Evolutionary conservation across 2,888 invertebrate genomes (phyloP).

Genomic region (Dione vanillae): DNA sequence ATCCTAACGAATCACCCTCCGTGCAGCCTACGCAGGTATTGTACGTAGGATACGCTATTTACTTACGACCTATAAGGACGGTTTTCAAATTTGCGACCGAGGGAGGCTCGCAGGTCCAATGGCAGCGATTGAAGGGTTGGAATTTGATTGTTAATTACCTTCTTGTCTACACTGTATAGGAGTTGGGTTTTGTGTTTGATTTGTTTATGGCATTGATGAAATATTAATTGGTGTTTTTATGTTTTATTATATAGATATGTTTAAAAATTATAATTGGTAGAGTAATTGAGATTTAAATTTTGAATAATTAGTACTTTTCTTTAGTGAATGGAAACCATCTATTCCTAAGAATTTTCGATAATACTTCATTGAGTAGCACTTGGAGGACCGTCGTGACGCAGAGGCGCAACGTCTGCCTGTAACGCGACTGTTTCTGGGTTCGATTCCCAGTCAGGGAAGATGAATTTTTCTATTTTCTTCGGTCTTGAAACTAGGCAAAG

Average conservation of each 20-base stretch:
- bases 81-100: conserved; percentile 70
- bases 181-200: conserved; percentile 48
- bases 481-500: too few relatives aligned
- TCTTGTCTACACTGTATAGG: conserved; percentile 63
- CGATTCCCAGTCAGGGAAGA: too few relatives aligned
- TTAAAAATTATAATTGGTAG: too few relatives aligned
- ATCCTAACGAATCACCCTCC: conserved; percentile 73
- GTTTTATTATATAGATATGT: neutral
- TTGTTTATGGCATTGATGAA: conserved; percentile 37
- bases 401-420: too few relatives aligned
- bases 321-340: too few relatives aligned
- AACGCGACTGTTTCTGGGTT: too few relatives aligned
- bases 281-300: too few relatives aligned
- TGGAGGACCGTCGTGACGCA: too few relatives aligned
- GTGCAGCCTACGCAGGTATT: conserved; percentile 54
- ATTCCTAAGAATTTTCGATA: too few relatives aligned
- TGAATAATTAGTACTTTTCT: too few relatives aligned
- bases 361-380: too few relatives aligned
- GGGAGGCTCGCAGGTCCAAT: conserved; percentile 62
- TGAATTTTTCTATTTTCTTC: too few relatives aligned
- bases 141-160: conserved; percentile 74
- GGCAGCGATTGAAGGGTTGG: conserved; percentile 55
- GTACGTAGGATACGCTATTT: conserved; percentile 55
- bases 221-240: conserved; percentile 1
- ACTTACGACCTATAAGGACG: conserved; percentile 65